Evolutionary conservation across 2,797 vertebrate genomes (phyloP).

Genomic region (Acipenser oxyrinchus): DNA sequence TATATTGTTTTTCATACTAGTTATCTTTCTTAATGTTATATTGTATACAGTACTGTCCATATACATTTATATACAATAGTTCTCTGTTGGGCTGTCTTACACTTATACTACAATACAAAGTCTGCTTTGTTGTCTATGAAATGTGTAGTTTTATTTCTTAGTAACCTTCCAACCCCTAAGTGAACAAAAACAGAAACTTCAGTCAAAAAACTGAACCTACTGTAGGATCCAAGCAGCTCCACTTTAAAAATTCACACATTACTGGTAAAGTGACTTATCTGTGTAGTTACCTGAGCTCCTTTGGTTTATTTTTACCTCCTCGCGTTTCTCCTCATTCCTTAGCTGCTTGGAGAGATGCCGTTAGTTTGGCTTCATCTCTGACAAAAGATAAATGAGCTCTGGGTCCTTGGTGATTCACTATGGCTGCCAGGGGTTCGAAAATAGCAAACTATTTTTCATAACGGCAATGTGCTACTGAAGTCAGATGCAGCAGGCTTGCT

Average conservation of each 20-base stretch:
- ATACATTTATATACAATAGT: too few species aligned
- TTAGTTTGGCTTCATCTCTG: slow-evolving; percentile 97
- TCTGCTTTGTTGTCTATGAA: too few species aligned
- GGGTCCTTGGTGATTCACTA: slow-evolving; percentile 93
- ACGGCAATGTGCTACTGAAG: slow-evolving; percentile 89
- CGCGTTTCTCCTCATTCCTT: slow-evolving; percentile 87
- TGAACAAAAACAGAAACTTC: too few species aligned
- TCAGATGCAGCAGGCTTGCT: slow-evolving; percentile 87
- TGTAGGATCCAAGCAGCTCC: slow-evolving; percentile 52
- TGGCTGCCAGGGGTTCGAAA: slow-evolving; percentile 99
- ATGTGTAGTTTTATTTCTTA: too few species aligned
- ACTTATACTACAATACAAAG: too few species aligned
- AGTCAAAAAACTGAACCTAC: slow-evolving; percentile 35
- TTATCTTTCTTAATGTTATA: too few species aligned
- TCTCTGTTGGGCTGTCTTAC: too few species aligned
- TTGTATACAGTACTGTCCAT: too few species aligned
- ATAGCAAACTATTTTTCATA: slow-evolving; percentile 99
- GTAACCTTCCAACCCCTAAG: too few species aligned
- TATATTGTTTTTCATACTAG: too few species aligned
- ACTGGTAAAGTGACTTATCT: slow-evolving; percentile 71
- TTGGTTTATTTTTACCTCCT: slow-evolving; percentile 89
- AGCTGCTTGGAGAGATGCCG: slow-evolving; percentile 88
- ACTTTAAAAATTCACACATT: slow-evolving; percentile 79
- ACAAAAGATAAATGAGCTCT: slow-evolving; percentile 99
- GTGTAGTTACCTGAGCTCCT: slow-evolving; percentile 71